A percentile compares a stretch with the other conserved stretches of the same genome.
Conservation (phyloP, 2,797 vertebrate genomes). For the Hyperoplus lanceolatus region DNA sequence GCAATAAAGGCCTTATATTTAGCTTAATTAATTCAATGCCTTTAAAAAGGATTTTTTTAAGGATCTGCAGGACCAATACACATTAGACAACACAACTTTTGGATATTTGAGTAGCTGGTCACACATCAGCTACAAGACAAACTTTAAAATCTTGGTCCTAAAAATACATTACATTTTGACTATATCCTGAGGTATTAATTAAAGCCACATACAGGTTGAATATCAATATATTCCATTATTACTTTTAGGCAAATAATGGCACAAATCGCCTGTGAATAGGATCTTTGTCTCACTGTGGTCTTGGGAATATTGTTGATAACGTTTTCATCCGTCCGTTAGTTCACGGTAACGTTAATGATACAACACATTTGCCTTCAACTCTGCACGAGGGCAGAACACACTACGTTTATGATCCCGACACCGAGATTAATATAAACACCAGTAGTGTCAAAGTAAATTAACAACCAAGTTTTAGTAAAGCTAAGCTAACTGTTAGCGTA, state of each 20-base stretch:
- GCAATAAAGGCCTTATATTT: too few species aligned
- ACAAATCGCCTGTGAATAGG: background rate
- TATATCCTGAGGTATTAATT: too few species aligned
- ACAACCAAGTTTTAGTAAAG: background rate
- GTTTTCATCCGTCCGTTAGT: background rate
- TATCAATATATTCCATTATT: too few species aligned
- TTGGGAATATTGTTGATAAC: background rate
- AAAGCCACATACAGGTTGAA: background rate
- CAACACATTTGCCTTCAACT: background rate
- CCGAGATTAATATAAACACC: background rate
- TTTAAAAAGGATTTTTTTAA: too few species aligned
- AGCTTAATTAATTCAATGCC: too few species aligned
- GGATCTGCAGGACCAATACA: too few species aligned
- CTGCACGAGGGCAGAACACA: background rate
- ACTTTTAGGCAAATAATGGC: too few species aligned
- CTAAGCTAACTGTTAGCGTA: background rate
- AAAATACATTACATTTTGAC: background rate
- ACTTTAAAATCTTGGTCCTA: background rate
- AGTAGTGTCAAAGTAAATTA: background rate
- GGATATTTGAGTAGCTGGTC: background rate
- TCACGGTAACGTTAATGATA: background rate
- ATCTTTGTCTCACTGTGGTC: background rate
- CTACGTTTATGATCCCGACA: too few species aligned
- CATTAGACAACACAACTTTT: background rate
- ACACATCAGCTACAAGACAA: background rate